phyloP scores from a whole-genome alignment of 2,113 vertebrate species.

The cattle (Bos taurus) region DNA sequence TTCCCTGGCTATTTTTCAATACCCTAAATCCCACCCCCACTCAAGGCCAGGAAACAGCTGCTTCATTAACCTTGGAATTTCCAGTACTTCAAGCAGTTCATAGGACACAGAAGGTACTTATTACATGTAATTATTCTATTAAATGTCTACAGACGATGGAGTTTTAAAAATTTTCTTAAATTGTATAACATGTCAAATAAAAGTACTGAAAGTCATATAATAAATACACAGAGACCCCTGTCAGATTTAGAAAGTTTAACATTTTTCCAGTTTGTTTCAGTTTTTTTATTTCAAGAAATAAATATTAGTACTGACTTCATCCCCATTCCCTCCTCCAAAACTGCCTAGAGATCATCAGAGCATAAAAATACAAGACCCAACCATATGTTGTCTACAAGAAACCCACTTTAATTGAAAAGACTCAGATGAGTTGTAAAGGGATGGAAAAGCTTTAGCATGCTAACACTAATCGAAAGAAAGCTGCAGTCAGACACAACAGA shows the following conservation, averaged over 20 bases:
- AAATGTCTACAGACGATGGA: neutral
- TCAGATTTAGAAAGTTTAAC: neutral
- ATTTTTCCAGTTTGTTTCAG: neutral
- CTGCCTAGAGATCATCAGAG: neutral
- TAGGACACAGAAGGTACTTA: neutral
- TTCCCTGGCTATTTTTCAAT: neutral
- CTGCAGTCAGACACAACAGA: neutral
- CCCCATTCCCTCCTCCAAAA: neutral
- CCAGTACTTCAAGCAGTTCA: neutral
- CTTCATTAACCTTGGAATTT: neutral
- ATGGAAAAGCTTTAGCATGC: neutral
- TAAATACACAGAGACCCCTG: neutral
- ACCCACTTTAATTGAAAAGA: neutral
- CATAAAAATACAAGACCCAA: neutral
- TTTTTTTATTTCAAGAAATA: constrained; percentile 7
- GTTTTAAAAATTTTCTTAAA: neutral
- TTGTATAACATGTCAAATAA: neutral
- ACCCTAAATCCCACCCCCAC: neutral
- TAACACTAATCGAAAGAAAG: neutral
- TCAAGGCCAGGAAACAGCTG: neutral
- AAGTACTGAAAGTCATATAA: neutral
- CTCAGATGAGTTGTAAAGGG: neutral
- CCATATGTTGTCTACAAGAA: neutral
- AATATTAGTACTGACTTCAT: neutral
- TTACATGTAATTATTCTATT: neutral